phyloP scores from a whole-genome alignment of 2,888 invertebrate genomes.

The Candidula unifasciata region DNA sequence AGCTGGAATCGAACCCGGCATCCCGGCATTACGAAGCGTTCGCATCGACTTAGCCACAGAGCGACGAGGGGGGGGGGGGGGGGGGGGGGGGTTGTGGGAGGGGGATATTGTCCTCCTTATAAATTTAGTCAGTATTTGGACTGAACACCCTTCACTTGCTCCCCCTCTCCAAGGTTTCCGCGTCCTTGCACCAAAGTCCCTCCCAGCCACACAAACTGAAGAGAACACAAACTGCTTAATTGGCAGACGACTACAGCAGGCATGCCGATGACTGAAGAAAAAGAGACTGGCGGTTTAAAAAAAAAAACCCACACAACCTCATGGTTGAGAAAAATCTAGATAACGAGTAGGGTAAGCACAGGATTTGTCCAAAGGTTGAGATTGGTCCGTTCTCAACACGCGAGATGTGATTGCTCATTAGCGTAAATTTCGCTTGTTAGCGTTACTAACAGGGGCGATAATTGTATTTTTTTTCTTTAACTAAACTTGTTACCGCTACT shows the following conservation, averaged over 20 bases:
- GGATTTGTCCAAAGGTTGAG: neutral
- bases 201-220: too few relatives aligned
- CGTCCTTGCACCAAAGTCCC: too few relatives aligned
- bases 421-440: neutral
- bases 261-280: neutral
- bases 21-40: too few relatives aligned
- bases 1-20: too few relatives aligned
- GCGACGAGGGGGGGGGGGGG: too few relatives aligned
- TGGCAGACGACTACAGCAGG: neutral
- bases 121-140: too few relatives aligned
- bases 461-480: slow-evolving; percentile 8
- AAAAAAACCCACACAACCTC: neutral
- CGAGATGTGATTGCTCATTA: slow-evolving; percentile 12
- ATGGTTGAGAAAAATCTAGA: neutral
- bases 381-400: neutral
- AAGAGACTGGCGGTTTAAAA: neutral
- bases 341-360: slow-evolving; percentile 1
- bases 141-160: too few relatives aligned
- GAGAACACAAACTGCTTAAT: neutral
- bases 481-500: neutral
- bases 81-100: too few relatives aligned
- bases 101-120: too few relatives aligned
- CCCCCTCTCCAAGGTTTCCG: too few relatives aligned
- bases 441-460: neutral
- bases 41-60: too few relatives aligned